phyloP scores from a whole-genome alignment of 2,113 vertebrate species.

The Onychostruthus taczanowskii region DNA sequence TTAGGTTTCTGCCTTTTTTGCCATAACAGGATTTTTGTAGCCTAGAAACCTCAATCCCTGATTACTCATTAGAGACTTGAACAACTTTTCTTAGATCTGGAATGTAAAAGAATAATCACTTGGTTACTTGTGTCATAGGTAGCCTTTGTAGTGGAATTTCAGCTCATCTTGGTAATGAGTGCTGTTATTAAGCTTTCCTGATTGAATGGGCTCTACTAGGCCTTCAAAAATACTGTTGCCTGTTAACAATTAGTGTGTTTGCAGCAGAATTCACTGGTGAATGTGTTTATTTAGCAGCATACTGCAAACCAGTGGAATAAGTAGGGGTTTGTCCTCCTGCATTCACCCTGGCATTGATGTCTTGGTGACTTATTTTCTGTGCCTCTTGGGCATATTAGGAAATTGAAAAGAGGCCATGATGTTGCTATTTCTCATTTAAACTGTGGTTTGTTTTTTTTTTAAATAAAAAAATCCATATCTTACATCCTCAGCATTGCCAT shows the following conservation, averaged over 20 bases:
- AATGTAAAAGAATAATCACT: constrained; percentile 64
- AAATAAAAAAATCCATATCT: constrained; percentile 76
- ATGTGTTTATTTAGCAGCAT: constrained; percentile 50
- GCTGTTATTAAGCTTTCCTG: constrained; percentile 61
- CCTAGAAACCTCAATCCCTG: constrained; percentile 79
- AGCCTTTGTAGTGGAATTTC: constrained; percentile 65
- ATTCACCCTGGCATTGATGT: constrained; percentile 15
- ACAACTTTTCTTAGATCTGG: constrained; percentile 74
- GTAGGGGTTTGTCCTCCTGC: background rate
- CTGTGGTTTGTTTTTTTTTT: constrained; percentile 55
- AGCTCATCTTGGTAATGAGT: constrained; percentile 51
- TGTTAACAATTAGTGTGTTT: constrained; percentile 61
- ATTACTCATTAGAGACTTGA: constrained; percentile 79
- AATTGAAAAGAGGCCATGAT: constrained; percentile 70
- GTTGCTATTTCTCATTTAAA: constrained; percentile 76
- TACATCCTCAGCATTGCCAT: constrained; percentile 77
- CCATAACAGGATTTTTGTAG: constrained; percentile 81
- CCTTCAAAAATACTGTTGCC: constrained; percentile 38
- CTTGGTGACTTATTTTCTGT: constrained; percentile 66
- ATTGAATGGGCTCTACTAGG: constrained; percentile 41
- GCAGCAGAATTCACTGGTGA: background rate
- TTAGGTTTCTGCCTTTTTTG: constrained; percentile 78
- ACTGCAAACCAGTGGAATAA: constrained; percentile 2
- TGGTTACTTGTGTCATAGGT: constrained; percentile 59
- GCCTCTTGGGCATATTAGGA: constrained; percentile 67